Base-by-base conservation (phyloP, 35 echinoderm and acorn worm genomes). In the Hemicentrotus pulcherrimus region DNA sequence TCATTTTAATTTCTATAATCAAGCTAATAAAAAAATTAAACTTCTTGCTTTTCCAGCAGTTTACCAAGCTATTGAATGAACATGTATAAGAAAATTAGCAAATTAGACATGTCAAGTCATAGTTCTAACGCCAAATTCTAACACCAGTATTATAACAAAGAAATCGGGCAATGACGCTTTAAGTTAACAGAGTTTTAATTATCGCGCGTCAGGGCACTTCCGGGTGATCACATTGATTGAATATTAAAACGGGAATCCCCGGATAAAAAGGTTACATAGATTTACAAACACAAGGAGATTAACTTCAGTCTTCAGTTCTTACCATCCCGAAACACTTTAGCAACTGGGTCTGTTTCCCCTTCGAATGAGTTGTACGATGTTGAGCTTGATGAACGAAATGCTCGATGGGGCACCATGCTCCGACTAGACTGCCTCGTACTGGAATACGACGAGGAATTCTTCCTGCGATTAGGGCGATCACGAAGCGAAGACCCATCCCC, bases 381-480 rank as follows among this genome's bases (percentile, higher is more conserved):
- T 58, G 91, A 58, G n/a, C 18, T 93, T 22, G 91, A 93, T n/a
- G 91, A 47, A 11, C 91, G 91, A 58, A 93, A 93, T 47, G 91
- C 91, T 50, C 91, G 46, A 58, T 93, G 91, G 13, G 91, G 91
- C 48, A 93, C 91, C 91, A 93, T 93, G 91, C 91, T 93, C 48
- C 91, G 45, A 47, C 91, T 93, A 0, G 91, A 47, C 46, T 93
- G 88, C 88, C 88, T 33, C 88, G 88, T 90, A 90, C 88, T 90
- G 31, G 88, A 90, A 90, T 90, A 90, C 88, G 86, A 86, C 32
- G 88, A 90, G 4, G 88, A 93, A 93, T 93, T 47, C 48, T 93
- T 93, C 47, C 48, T 93, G 45, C 91, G 91, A 93, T 93, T 93
- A n/a, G 91, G 91, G 91, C 91, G 91, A 93, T 93, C 91, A 31